A percentile compares a stretch with the other conserved stretches of the same genome.
Conservation (phyloP, 2,888 invertebrate species). For the Dinocampus coccinellae region DNA sequence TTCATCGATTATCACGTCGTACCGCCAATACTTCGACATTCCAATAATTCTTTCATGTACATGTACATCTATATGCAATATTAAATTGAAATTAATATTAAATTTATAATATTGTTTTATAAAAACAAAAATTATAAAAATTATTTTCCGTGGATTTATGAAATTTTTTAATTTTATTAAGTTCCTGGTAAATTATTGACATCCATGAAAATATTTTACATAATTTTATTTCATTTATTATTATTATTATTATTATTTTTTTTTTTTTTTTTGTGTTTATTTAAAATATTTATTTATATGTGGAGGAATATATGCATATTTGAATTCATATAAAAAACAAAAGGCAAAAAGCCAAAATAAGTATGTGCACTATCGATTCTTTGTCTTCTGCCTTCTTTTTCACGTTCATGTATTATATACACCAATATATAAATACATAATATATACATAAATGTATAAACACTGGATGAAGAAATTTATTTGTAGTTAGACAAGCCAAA, state of each 20-base stretch:
- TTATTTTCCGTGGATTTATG: neutral
- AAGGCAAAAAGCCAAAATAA: conserved; percentile 2
- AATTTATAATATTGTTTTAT: neutral
- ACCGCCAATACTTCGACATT: conserved; percentile 55
- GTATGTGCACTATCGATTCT: conserved; percentile 5
- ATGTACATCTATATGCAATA: neutral
- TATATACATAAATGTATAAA: conserved; percentile 12
- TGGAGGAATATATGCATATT: neutral
- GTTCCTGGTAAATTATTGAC: too few species aligned
- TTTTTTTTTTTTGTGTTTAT: neutral
- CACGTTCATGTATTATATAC: too few species aligned
- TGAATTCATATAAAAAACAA: neutral
- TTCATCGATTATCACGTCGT: conserved; percentile 58
- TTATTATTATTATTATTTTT: too few species aligned
- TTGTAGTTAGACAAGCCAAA: conserved; percentile 37
- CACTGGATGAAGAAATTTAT: conserved; percentile 27
- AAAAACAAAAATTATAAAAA: neutral
- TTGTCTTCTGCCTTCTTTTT: too few species aligned
- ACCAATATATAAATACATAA: neutral
- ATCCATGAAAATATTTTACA: too few species aligned
- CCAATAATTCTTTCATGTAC: conserved; percentile 37
- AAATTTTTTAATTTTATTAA: too few species aligned
- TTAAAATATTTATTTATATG: neutral
- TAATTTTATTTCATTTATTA: too few species aligned
- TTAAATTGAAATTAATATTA: conserved; percentile 21